Evolutionary conservation across 2,888 invertebrate species (phyloP).

Genomic region (Pyrrhia umbra): DNA sequence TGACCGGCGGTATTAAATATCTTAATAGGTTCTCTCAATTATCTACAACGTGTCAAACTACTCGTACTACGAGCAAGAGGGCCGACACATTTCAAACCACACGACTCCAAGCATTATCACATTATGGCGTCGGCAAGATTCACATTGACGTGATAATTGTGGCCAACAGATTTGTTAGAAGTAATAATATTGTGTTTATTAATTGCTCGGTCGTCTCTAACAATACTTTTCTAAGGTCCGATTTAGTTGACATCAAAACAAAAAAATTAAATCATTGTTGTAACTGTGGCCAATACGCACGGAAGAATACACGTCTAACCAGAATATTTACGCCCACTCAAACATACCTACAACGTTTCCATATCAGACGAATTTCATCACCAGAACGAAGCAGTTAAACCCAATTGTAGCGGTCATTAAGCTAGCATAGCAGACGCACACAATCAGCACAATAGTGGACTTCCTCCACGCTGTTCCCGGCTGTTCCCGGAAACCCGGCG

Average conservation of each 20-base stretch:
- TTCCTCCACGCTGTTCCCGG: slow-evolving; percentile 57
- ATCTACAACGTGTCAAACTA: slow-evolving; percentile 5
- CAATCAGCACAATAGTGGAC: slow-evolving; percentile 53
- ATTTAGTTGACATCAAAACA: background rate
- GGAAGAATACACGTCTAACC: slow-evolving; percentile 14
- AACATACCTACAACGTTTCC: slow-evolving; percentile 35
- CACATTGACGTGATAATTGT: slow-evolving; percentile 33
- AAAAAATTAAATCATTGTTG: background rate
- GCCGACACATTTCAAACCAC: background rate
- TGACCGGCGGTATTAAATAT: slow-evolving; percentile 10
- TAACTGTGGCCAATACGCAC: background rate
- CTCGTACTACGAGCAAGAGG: slow-evolving; percentile 13
- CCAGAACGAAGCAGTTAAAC: slow-evolving; percentile 56
- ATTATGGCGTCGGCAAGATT: slow-evolving; percentile 33
- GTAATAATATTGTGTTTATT: slow-evolving; percentile 14
- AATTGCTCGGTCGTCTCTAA: background rate
- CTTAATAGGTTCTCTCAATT: slow-evolving; percentile 24
- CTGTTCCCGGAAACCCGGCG: slow-evolving; percentile 66
- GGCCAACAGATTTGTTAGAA: background rate
- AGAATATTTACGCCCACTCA: slow-evolving; percentile 32
- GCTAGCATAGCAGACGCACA: slow-evolving; percentile 56
- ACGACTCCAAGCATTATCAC: slow-evolving; percentile 1
- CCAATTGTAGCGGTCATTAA: slow-evolving; percentile 66
- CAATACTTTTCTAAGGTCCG: background rate
- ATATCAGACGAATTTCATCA: slow-evolving; percentile 54